A percentile compares a stretch with the other conserved stretches of the same genome.
These are phyloP conservation scores for Syndactyla subalaris DNA, from an alignment of 2,797 vertebrate species.

Conservation along the genomic window DNA sequence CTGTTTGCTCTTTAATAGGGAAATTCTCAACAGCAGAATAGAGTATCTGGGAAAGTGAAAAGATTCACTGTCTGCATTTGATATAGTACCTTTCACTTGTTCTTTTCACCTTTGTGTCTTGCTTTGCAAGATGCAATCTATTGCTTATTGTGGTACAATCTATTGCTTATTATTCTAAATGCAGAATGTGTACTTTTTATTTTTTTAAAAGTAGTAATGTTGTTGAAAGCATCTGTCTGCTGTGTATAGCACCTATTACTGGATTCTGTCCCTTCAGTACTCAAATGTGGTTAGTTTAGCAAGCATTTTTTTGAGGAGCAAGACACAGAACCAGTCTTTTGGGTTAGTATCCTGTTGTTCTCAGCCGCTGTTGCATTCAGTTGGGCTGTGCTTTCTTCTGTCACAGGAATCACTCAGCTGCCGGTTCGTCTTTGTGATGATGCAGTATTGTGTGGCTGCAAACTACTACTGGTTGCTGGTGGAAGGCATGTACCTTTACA, in stretches of 20 bases:
- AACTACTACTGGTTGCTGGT: conserved; percentile 97
- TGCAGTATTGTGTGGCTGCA: conserved; percentile 95
- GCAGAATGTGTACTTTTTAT: neutral
- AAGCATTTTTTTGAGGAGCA: neutral
- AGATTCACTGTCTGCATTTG: neutral
- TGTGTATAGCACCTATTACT: neutral
- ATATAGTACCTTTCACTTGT: neutral
- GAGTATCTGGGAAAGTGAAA: neutral
- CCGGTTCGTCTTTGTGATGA: conserved; percentile 91
- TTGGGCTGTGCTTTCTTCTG: neutral
- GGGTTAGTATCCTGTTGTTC: neutral
- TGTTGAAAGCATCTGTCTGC: neutral
- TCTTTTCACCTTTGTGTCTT: neutral
- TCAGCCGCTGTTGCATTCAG: neutral
- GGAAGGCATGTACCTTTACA: conserved; percentile 94
- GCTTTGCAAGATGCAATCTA: neutral
- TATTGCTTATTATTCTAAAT: neutral
- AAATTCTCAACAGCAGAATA: neutral
- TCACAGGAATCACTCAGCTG: conserved; percentile 87
- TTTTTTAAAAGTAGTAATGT: neutral
- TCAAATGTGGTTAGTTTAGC: neutral
- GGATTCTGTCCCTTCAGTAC: neutral
- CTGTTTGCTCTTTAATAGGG: neutral
- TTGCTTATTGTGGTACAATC: neutral
- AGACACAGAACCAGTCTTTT: neutral